Evolutionary conservation across 1,140 invertebrate genomes (phyloP).

Genomic region (Luehdorfia chinensis): DNA sequence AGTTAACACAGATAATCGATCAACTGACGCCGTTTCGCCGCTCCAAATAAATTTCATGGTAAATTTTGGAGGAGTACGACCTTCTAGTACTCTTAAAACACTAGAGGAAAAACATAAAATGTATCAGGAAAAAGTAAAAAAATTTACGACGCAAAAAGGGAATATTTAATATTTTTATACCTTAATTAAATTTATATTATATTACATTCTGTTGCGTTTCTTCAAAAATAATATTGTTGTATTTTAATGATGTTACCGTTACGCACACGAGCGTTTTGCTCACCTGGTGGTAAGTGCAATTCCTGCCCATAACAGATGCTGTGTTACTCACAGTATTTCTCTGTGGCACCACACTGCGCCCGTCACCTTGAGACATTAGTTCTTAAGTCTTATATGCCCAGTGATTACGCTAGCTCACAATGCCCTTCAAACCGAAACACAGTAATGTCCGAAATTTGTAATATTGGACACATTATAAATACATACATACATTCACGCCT

Average conservation of each 20-base stretch:
- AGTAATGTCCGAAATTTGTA: no score
- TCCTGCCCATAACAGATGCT: no score
- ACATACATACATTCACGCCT: no score
- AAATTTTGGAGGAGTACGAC: conserved; percentile 44
- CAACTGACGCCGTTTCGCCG: conserved; percentile 25
- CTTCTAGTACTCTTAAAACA: conserved; percentile 43
- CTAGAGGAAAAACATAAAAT: conserved; percentile 62
- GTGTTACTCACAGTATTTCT: no score
- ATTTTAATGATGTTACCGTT: neutral
- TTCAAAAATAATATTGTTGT: neutral
- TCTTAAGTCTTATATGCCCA: no score
- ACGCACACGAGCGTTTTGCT: no score
- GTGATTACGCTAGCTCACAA: no score
- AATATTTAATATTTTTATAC: conserved; percentile 17
- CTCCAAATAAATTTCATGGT: conserved; percentile 58
- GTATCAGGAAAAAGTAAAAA: conserved; percentile 62
- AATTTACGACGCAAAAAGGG: conserved; percentile 29
- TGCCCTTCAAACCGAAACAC: no score
- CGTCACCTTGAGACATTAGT: no score
- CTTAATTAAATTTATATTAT: conserved; percentile 2
- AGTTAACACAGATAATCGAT: conserved; percentile 24
- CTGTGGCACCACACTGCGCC: no score
- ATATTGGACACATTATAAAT: no score
- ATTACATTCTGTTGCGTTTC: neutral
- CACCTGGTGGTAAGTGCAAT: no score